Conservation (phyloP, 2,888 invertebrate species). For the Nasonia oneida region DNA sequence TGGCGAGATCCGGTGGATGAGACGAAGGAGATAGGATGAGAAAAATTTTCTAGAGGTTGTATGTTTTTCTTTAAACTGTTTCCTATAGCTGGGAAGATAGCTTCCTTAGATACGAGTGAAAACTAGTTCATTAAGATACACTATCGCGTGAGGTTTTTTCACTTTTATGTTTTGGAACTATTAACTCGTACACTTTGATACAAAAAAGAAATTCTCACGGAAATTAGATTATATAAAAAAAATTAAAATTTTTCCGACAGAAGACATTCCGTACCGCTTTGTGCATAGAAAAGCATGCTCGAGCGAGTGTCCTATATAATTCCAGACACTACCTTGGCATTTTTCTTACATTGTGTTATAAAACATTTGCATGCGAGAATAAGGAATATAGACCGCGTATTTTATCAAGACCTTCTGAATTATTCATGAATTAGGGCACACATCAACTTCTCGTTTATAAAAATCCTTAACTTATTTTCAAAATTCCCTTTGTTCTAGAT, state of each 20-base stretch:
- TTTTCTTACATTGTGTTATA: background rate
- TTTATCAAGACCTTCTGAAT: slow-evolving; percentile 17
- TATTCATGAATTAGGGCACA: slow-evolving; percentile 26
- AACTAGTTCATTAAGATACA: background rate
- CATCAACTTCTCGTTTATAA: background rate
- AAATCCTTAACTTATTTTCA: no score
- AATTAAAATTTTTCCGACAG: background rate
- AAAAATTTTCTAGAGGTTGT: slow-evolving; percentile 11
- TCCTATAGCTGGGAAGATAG: background rate
- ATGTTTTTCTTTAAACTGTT: background rate
- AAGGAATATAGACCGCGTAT: background rate
- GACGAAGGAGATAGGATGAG: slow-evolving; percentile 15
- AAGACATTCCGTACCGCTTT: background rate
- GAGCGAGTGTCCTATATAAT: slow-evolving; percentile 4
- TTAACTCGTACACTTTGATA: background rate
- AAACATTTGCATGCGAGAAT: slow-evolving; percentile 11
- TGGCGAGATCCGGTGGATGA: slow-evolving; percentile 10
- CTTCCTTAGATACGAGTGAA: background rate
- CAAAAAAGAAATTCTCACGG: background rate
- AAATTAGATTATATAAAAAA: background rate
- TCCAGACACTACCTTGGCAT: background rate
- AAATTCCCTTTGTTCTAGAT: no score
- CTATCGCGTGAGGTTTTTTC: background rate
- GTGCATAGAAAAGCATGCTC: background rate
- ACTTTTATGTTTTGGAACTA: background rate